Percentiles rank a stretch among this genome's conserved stretches.
Evolutionary conservation across 2,797 vertebrate genomes (phyloP).

Genomic region (Avahi laniger): DNA sequence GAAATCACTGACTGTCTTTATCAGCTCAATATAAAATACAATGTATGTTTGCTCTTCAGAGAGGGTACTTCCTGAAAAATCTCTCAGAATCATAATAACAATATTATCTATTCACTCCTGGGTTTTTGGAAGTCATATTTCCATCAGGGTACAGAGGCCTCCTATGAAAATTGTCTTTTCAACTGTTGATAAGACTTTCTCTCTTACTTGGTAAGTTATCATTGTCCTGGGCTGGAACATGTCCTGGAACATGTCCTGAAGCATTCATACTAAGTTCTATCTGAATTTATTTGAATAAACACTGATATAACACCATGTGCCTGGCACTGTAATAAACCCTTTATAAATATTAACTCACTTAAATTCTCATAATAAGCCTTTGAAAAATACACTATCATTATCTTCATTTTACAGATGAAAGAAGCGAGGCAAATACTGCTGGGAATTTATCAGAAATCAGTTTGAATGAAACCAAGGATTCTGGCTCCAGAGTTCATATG

Average conservation of each 20-base stretch:
- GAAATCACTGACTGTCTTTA: neutral
- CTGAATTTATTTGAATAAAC: slow-evolving; percentile 18
- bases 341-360: neutral
- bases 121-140: slow-evolving; percentile 27
- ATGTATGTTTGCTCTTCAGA: neutral
- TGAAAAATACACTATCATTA: neutral
- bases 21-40: neutral
- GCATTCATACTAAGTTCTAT: neutral
- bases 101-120: neutral
- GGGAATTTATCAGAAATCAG: neutral
- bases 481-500: neutral
- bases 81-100: neutral
- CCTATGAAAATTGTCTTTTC: neutral
- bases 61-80: neutral
- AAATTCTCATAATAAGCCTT: neutral
- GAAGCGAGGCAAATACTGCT: neutral
- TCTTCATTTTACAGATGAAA: neutral
- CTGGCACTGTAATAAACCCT: neutral
- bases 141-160: neutral
- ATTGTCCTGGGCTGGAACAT: neutral
- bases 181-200: neutral
- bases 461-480: neutral
- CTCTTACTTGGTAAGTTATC: neutral
- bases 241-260: neutral
- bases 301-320: neutral